These are phyloP conservation scores for Auanema freiburgensis DNA, from an alignment of 2,888 invertebrate genomes.

Conservation along the genomic window DNA sequence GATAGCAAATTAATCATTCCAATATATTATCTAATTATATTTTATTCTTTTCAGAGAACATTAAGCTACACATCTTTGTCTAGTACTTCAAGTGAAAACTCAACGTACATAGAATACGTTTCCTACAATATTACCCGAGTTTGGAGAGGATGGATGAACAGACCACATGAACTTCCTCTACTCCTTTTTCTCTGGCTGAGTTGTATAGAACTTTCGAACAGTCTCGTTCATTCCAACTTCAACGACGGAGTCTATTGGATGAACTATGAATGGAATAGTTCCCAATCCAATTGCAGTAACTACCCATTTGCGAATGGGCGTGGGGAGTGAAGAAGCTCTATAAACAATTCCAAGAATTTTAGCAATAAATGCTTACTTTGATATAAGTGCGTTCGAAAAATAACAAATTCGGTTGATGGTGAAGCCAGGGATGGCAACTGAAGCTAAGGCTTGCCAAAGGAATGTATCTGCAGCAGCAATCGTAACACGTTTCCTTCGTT, in stretches of 20 bases:
- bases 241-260: slow-evolving; percentile 83
- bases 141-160: too few relatives aligned
- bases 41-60: too few relatives aligned
- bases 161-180: too few relatives aligned
- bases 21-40: too few relatives aligned
- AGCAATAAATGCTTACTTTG: slow-evolving; percentile 23
- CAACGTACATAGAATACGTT: too few relatives aligned
- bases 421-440: slow-evolving; percentile 83
- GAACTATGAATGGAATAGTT: slow-evolving; percentile 86
- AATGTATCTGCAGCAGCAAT: slow-evolving; percentile 79
- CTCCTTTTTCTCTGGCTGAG: too few relatives aligned
- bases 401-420: slow-evolving; percentile 82
- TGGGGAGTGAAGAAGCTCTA: slow-evolving; percentile 64
- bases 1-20: too few relatives aligned
- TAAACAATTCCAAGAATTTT: slow-evolving; percentile 14
- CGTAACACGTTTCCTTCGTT: slow-evolving; percentile 49
- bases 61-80: too few relatives aligned
- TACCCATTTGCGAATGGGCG: slow-evolving; percentile 71
- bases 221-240: slow-evolving; percentile 58
- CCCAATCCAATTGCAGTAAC: slow-evolving; percentile 75
- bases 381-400: slow-evolving; percentile 27
- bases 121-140: too few relatives aligned
- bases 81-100: too few relatives aligned
- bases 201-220: slow-evolving; percentile 41
- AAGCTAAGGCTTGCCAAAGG: slow-evolving; percentile 89